Evolutionary conservation across 2,888 invertebrate species (phyloP).

Genomic region (Ephialtes manifestator): DNA sequence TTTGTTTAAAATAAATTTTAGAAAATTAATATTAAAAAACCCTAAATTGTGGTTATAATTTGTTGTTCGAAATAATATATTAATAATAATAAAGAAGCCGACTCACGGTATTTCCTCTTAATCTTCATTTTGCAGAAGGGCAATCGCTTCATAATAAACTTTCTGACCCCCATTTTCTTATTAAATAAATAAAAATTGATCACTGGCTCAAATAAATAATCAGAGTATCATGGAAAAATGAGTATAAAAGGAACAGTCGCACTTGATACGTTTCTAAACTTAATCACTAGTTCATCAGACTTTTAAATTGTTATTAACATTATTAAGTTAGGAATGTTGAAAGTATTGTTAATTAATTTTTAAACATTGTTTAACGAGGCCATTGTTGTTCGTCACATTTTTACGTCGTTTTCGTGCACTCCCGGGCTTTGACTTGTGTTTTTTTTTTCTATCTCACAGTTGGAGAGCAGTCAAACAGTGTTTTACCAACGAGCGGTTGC

Average conservation of each 20-base stretch:
- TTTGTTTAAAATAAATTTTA: too few species aligned
- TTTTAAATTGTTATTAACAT: conserved; percentile 36
- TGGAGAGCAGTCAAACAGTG: conserved; percentile 50
- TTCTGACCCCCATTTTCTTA: conserved; percentile 81
- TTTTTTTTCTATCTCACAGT: conserved; percentile 22
- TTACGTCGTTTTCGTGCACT: conserved; percentile 67
- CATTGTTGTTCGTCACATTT: conserved; percentile 65
- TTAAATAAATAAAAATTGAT: conserved; percentile 22
- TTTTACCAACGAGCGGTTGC: conserved; percentile 74
- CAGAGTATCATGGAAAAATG: conserved; percentile 12
- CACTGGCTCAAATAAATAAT: conserved; percentile 43
- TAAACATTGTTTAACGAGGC: conserved; percentile 25
- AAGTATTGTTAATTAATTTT: conserved; percentile 43
- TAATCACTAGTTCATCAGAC: conserved; percentile 62
- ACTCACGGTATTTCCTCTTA: conserved; percentile 80
- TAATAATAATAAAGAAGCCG: conserved; percentile 7
- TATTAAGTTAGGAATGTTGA: conserved; percentile 26
- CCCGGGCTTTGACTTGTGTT: conserved; percentile 32
- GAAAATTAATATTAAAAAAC: background rate
- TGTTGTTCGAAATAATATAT: background rate
- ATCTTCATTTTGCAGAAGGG: conserved; percentile 82
- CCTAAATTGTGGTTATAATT: conserved; percentile 6
- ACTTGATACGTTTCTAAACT: conserved; percentile 11
- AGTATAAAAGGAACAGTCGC: conserved; percentile 31
- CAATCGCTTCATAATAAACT: conserved; percentile 82